Base-by-base conservation (phyloP, 2,797 vertebrate genomes). In the Hafferia zeledoni region DNA sequence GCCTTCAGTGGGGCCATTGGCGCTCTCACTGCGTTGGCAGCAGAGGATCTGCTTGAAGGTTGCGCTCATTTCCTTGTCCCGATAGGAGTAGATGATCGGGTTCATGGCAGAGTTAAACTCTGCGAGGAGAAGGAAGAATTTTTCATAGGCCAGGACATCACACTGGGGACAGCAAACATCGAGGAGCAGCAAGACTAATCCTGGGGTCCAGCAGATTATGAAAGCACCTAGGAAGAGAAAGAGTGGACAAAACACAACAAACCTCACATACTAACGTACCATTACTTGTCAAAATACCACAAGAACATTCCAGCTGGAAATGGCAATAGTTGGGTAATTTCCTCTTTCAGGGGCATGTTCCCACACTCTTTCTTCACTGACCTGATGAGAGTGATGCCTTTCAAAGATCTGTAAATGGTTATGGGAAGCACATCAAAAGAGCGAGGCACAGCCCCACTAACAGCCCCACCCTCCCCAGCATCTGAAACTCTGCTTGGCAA, bases 41-140 rank as follows among this genome's bases (percentile, higher is more conserved):
- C 99, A 99, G 70, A 99, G 98, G 97, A 99, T 99, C 97, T 99
- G 99, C 87, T 98, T 98, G 98, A 99, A 99, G 74, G 99, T 99
- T 5, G 99, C 98, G 0, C 99, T 99, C 99, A 99, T 99, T 97
- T 99, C 99, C 93, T 99, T 99, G 98, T 99, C 99, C 3, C 99
- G 98, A 96, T 99, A 99, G 52, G 99, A 99, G 97, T 99, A 99
- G 97, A 99, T 99, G 97, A 99, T 99, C 95, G 99, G 99, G 97
- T 99, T 99, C 99, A 99, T 99, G 95, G 99, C 99, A 0, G 99
- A 99, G 98, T 99, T 99, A 98, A 99, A 99, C 96, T 99, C 99
- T 0, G 99, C 99, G 9, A 99, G 98, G 53, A 99, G 98, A 33
- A 99, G 98, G 98, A 99, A 99, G 97, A 99, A 99, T 96, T 99